Evolutionary conservation across 2,113 vertebrate genomes (phyloP), one percentile per base, ranked within the genome.

Genomic region (Clarias macrocephalus): DNA sequence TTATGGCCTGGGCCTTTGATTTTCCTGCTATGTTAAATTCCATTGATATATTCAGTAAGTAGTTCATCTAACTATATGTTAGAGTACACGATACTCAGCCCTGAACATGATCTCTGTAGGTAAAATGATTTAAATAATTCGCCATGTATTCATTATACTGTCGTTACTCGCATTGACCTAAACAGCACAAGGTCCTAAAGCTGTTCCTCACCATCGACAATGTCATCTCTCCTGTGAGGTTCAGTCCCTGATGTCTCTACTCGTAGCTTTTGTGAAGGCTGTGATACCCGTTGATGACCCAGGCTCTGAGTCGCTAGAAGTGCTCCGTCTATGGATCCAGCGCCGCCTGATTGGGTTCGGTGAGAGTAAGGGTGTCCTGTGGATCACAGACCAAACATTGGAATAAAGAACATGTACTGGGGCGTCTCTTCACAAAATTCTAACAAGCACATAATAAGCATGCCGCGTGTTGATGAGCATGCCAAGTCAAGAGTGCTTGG

Each of bases 211-310:
- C 95, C 90, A 33, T 94, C 93, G 86, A 88, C 89, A 85, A 91
- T 88, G 85, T 86, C 83, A 83, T 94, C 93, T 85, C 93, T 93
- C 84, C 90, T 88, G 89, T 93, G 94, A 77, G 93, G 92, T 89
- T 94, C 92, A 42, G 93, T 93, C 72, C 94, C 94, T 68, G 93
- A 91, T 54, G 91, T 92, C 56, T 93, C 92, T 57, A 92, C 88
- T 87, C 92, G 92, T 66, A 92, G 92, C 90, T 92, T 95, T 85
- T 91, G 91, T 88, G 91, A 88, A 57, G 91, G 68, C 16, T 93
- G 89, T 48, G 91, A 88, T 57, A 90, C 92, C 93, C 93, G 93
- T 93, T 93, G 92, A 93, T 95, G 95, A 89, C 94, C 91, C 37
- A 95, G 93, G 91, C 95, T 95, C 19, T 94, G 95, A 1, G 93